These are phyloP conservation scores for Platysteira castanea DNA, from an alignment of 2,113 vertebrate species.

Conservation along the genomic window DNA sequence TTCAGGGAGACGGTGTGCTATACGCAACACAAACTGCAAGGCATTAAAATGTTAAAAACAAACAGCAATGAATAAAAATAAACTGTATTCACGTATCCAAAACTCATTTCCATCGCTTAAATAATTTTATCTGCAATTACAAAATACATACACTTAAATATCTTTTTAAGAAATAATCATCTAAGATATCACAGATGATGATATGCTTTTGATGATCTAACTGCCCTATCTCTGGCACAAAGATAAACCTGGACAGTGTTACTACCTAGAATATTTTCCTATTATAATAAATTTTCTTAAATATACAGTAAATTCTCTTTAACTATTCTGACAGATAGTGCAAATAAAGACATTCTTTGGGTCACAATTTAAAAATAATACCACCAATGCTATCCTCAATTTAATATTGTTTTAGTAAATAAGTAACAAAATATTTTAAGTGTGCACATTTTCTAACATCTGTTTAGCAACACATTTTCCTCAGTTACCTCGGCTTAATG, in stretches of 20 bases:
- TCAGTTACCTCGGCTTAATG: slow-evolving; percentile 16
- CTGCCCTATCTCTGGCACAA: slow-evolving; percentile 17
- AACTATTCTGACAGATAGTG: slow-evolving; percentile 74
- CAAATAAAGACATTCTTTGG: slow-evolving; percentile 85
- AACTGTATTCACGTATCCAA: slow-evolving; percentile 43
- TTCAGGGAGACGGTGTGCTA: slow-evolving; percentile 25
- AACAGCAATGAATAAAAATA: slow-evolving; percentile 47
- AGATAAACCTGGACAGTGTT: slow-evolving; percentile 55
- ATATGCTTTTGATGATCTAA: slow-evolving; percentile 51
- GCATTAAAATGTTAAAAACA: slow-evolving; percentile 41
- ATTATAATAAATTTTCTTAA: slow-evolving; percentile 60
- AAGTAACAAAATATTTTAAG: slow-evolving; percentile 68
- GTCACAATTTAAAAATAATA: slow-evolving; percentile 66
- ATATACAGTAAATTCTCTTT: slow-evolving; percentile 71
- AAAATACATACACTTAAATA: slow-evolving; percentile 72
- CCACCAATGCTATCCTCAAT: neutral
- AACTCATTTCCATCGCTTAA: slow-evolving; percentile 51
- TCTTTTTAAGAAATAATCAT: slow-evolving; percentile 54
- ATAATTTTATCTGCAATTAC: slow-evolving; percentile 65
- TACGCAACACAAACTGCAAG: slow-evolving; percentile 12
- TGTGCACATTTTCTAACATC: slow-evolving; percentile 48
- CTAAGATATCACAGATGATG: slow-evolving; percentile 28
- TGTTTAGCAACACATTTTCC: neutral
- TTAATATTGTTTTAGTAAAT: slow-evolving; percentile 55
- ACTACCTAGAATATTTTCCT: slow-evolving; percentile 55